Conservation (phyloP, 1,140 invertebrate species). For the Hirudo medicinalis region DNA sequence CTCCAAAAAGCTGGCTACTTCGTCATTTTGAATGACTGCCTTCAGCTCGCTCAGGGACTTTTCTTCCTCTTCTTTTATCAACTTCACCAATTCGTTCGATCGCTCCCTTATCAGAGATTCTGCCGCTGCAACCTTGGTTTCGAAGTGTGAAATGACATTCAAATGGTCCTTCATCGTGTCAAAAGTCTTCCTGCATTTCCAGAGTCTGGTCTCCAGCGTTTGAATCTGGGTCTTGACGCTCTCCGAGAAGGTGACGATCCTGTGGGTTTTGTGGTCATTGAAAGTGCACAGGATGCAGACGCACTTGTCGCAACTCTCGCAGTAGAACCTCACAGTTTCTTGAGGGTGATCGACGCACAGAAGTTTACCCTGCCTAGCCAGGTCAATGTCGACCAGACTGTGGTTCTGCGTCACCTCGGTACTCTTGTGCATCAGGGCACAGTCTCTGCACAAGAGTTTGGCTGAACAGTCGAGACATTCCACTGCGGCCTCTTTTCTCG, state of each 20-base stretch:
- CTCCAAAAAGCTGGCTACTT: slow-evolving; percentile 30
- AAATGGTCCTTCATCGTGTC: slow-evolving; percentile 27
- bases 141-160: slow-evolving; percentile 32
- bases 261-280: slow-evolving; percentile 39
- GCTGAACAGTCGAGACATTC: slow-evolving; percentile 39
- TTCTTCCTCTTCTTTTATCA: slow-evolving; percentile 29
- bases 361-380: slow-evolving; percentile 35
- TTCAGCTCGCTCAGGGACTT: slow-evolving; percentile 30
- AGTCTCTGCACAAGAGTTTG: slow-evolving; percentile 38
- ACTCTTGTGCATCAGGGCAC: slow-evolving; percentile 34
- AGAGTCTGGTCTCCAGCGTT: slow-evolving; percentile 30
- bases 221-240: slow-evolving; percentile 34
- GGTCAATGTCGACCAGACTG: slow-evolving; percentile 38
- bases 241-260: slow-evolving; percentile 38
- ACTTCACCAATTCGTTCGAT: slow-evolving; percentile 34
- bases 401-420: slow-evolving; percentile 40
- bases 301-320: slow-evolving; percentile 38
- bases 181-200: slow-evolving; percentile 30
- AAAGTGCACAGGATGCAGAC: slow-evolving; percentile 41
- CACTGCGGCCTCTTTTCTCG: slow-evolving; percentile 30
- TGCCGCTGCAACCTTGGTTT: slow-evolving; percentile 30
- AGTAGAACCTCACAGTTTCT: slow-evolving; percentile 40
- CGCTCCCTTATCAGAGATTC: slow-evolving; percentile 35
- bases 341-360: slow-evolving; percentile 38
- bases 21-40: slow-evolving; percentile 32